phyloP scores from a whole-genome alignment of 2,888 invertebrate species.

The Campopleginae sp. region DNA sequence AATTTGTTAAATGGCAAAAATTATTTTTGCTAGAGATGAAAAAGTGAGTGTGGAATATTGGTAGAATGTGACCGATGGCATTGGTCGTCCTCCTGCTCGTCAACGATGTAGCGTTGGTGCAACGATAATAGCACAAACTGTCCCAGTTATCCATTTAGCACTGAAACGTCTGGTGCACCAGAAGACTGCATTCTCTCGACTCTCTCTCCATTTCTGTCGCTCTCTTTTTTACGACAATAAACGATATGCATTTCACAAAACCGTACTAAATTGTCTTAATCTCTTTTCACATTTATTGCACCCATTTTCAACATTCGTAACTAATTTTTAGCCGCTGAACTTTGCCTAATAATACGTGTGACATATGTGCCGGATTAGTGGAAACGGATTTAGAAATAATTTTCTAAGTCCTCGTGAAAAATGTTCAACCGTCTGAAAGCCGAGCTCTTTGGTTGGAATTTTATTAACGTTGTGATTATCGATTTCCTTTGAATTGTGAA shows the following conservation, averaged over 20 bases:
- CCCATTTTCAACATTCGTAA: not conserved
- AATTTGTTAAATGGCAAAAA: slow-evolving; percentile 22
- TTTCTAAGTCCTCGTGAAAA: not conserved
- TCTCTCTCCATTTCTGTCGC: slow-evolving; percentile 16
- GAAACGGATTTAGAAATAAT: not conserved
- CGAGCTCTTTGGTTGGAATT: not conserved
- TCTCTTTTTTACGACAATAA: slow-evolving; percentile 24
- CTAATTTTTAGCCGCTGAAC: not conserved
- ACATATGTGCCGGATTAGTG: not conserved
- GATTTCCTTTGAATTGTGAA: not conserved
- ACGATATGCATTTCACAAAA: slow-evolving; percentile 26
- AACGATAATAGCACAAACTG: slow-evolving; percentile 78
- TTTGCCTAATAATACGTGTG: not conserved
- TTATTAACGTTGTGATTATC: not conserved
- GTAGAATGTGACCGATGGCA: slow-evolving; percentile 41
- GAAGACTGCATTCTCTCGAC: slow-evolving; percentile 42
- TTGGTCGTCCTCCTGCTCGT: slow-evolving; percentile 32
- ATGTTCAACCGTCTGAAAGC: not conserved
- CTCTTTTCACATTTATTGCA: slow-evolving; percentile 16
- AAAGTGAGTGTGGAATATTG: slow-evolving; percentile 20
- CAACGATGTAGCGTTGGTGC: slow-evolving; percentile 60
- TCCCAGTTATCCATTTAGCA: slow-evolving; percentile 78
- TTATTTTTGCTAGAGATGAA: slow-evolving; percentile 43
- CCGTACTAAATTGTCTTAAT: slow-evolving; percentile 30
- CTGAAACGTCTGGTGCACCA: slow-evolving; percentile 64